These are phyloP conservation scores for Hydroisotoma schaefferi DNA, from an alignment of 2,888 invertebrate species.

Conservation along the genomic window DNA sequence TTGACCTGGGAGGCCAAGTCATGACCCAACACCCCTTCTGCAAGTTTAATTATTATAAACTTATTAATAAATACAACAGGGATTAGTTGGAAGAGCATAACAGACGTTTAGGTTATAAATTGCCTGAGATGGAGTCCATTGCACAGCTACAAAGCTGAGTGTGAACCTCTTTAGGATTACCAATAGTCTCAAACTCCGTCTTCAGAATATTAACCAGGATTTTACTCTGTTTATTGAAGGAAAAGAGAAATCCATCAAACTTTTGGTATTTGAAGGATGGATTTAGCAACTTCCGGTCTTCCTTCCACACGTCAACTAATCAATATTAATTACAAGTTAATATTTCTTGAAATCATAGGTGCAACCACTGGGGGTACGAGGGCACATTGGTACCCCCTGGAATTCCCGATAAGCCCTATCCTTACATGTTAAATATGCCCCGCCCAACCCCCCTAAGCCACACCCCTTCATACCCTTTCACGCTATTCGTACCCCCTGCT, in stretches of 20 bases:
- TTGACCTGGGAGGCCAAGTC: too few species aligned
- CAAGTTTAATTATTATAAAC: neutral
- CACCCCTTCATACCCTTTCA: too few species aligned
- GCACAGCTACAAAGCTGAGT: neutral
- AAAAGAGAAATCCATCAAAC: constrained; percentile 2
- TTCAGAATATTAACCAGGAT: neutral
- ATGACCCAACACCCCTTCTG: neutral
- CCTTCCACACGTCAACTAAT: constrained; percentile 13
- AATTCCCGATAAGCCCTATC: too few species aligned
- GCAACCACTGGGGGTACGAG: too few species aligned
- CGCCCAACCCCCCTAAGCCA: too few species aligned
- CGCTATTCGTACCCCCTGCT: too few species aligned
- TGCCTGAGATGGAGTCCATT: neutral
- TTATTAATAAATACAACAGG: neutral
- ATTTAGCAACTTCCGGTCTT: constrained; percentile 16
- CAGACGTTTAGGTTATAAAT: neutral
- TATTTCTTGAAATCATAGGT: too few species aligned
- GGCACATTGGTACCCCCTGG: too few species aligned
- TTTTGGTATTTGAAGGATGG: constrained; percentile 19
- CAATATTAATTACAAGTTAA: neutral
- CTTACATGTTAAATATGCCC: too few species aligned
- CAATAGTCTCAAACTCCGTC: neutral
- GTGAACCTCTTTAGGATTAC: neutral
- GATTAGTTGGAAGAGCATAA: neutral
- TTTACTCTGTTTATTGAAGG: constrained; percentile 7